A percentile compares a stretch with the other conserved stretches of the same genome.
Evolutionary conservation across 2,113 vertebrate genomes (phyloP).

Genomic region (Trogon surrucura): DNA sequence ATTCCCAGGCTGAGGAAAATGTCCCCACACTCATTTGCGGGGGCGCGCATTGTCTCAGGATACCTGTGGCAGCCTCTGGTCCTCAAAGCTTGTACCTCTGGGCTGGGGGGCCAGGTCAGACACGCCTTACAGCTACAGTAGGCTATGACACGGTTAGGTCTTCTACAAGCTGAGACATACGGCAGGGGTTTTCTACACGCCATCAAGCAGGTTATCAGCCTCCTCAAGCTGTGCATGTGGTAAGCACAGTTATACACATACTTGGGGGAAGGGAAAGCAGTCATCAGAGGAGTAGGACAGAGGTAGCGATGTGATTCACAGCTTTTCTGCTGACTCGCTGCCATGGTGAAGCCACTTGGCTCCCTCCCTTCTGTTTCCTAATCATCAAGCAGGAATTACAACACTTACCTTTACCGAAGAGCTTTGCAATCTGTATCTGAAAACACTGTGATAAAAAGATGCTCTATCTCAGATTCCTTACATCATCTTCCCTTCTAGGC

Average conservation of each 20-base stretch:
- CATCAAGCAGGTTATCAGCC: not conserved
- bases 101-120: not conserved
- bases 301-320: not conserved
- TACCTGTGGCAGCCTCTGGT: not conserved
- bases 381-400: not conserved
- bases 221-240: not conserved
- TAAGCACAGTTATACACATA: not conserved
- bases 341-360: not conserved
- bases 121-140: not conserved
- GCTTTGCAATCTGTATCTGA: not conserved
- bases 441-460: not conserved
- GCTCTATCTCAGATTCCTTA: not conserved
- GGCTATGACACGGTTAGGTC: not conserved
- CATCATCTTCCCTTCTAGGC: not conserved
- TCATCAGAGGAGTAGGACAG: not conserved
- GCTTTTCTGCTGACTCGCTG: slow-evolving; percentile 28
- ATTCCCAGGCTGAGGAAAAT: not conserved
- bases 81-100: not conserved
- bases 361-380: not conserved
- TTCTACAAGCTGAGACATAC: not conserved
- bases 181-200: not conserved
- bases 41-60: not conserved
- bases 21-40: not conserved
- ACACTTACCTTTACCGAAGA: not conserved
- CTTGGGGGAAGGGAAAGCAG: not conserved